These are phyloP conservation scores for Aptenodytes forsteri DNA, from an alignment of 2,113 vertebrate genomes.

Conservation along the genomic window DNA sequence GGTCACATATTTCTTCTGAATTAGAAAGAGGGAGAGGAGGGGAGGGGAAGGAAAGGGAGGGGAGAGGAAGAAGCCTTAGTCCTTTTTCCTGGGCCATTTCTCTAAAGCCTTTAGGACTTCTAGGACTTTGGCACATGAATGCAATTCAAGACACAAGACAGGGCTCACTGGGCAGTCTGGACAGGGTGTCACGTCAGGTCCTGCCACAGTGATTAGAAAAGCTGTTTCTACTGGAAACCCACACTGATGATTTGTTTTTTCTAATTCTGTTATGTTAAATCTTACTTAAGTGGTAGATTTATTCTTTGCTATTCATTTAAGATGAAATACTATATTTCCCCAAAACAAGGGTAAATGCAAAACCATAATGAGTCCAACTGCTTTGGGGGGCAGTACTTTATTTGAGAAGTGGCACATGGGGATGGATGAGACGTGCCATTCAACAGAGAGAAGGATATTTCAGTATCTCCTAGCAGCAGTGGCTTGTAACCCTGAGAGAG, in stretches of 20 bases:
- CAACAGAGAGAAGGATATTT: background rate
- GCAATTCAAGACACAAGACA: background rate
- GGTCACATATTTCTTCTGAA: background rate
- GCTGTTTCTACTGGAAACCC: background rate
- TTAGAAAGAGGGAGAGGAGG: background rate
- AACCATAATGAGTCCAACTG: background rate
- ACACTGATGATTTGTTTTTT: background rate
- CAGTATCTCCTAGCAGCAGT: background rate
- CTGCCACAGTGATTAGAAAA: background rate
- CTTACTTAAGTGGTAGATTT: background rate
- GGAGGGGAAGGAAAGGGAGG: background rate
- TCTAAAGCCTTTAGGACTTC: background rate
- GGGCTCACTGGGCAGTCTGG: background rate
- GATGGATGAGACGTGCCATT: background rate
- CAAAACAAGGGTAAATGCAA: background rate
- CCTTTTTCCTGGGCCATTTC: background rate
- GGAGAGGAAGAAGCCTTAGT: background rate
- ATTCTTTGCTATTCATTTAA: background rate
- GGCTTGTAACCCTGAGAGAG: background rate
- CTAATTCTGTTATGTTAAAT: background rate
- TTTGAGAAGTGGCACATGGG: background rate
- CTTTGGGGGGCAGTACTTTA: background rate
- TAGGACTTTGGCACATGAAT: background rate
- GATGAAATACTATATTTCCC: background rate
- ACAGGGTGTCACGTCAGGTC: background rate